phyloP scores from a whole-genome alignment of 2,113 vertebrate genomes.

The Platycercus adscitus region DNA sequence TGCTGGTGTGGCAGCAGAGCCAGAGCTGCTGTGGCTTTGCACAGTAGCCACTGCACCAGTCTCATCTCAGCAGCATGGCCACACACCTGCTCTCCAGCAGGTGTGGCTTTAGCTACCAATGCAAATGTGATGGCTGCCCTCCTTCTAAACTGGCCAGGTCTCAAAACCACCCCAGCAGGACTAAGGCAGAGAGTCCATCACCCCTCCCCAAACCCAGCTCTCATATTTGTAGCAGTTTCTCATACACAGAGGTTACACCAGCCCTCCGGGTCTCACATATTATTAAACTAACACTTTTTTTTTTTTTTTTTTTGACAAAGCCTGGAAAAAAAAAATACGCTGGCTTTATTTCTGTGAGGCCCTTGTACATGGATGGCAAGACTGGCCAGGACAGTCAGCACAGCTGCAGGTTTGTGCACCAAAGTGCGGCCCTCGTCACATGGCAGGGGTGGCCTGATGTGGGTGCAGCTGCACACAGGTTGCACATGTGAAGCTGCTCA shows the following conservation, averaged over 20 bases:
- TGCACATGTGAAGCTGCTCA: not conserved
- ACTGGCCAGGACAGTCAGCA: not conserved
- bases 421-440: rapidly evolving
- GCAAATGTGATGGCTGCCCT: not conserved
- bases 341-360: not conserved
- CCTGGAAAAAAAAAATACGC: not conserved
- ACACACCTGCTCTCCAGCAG: not conserved
- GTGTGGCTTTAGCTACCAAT: not conserved
- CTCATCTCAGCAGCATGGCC: not conserved
- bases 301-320: not conserved
- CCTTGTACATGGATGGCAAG: not conserved
- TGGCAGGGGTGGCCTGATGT: not conserved
- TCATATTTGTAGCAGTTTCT: not conserved
- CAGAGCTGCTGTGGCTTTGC: rapidly evolving
- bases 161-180: not conserved
- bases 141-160: not conserved
- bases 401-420: not conserved
- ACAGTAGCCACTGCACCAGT: not conserved
- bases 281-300: not conserved
- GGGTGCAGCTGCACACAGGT: not conserved
- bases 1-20: not conserved
- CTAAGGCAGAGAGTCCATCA: not conserved
- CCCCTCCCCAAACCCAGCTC: not conserved
- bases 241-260: not conserved
- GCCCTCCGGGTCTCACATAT: not conserved